Evolutionary conservation across 2,797 vertebrate genomes (phyloP).

Genomic region (Xenops minutus): DNA sequence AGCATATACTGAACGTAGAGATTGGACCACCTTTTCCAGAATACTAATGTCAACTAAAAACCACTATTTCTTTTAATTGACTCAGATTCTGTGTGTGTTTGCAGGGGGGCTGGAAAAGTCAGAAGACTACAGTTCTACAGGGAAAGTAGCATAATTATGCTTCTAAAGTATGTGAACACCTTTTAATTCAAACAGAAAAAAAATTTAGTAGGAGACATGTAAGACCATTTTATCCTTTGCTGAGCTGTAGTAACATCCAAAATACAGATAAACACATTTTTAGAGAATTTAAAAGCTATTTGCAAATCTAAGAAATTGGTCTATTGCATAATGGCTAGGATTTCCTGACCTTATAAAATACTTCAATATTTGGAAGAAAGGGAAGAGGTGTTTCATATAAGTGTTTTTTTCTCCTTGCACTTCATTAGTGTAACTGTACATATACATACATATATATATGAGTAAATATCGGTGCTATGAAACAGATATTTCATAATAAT

Average conservation of each 20-base stretch:
- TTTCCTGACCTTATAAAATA: background rate
- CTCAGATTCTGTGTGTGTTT: rapidly evolving
- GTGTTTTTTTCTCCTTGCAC: background rate
- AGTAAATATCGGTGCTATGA: background rate
- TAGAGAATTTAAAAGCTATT: background rate
- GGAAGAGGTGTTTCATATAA: background rate
- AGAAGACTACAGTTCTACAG: background rate
- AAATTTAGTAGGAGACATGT: background rate
- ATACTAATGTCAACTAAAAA: background rate
- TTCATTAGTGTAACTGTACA: background rate
- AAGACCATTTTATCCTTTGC: background rate
- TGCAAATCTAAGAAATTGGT: background rate
- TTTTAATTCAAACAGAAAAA: background rate
- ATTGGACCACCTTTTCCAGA: background rate
- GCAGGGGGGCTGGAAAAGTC: background rate
- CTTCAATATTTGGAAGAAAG: background rate
- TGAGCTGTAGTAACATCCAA: background rate
- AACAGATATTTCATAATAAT: background rate
- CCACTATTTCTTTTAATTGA: background rate
- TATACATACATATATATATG: background rate
- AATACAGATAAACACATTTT: background rate
- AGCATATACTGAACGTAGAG: background rate
- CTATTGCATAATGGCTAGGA: background rate
- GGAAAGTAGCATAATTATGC: background rate
- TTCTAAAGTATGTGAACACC: background rate